Evolutionary conservation across 2,113 vertebrate genomes (phyloP).

Genomic region (Pterocles burchelli): DNA sequence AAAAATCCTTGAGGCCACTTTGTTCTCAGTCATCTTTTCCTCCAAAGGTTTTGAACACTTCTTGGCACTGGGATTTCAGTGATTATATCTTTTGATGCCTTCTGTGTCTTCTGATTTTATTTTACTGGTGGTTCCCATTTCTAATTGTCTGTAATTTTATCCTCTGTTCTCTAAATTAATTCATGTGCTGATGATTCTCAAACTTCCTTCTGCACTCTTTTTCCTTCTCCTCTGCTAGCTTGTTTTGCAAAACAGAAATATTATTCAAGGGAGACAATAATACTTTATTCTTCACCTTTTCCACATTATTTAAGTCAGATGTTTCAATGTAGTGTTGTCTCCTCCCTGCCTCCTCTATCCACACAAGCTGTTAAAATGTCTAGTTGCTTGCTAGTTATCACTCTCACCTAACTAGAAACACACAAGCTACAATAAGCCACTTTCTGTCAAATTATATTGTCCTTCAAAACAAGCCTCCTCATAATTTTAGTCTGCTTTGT

Average conservation of each 20-base stretch:
- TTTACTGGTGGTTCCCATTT: background rate
- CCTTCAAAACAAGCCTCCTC: background rate
- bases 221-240: background rate
- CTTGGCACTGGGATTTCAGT: background rate
- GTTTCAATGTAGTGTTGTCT: background rate
- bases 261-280: background rate
- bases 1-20: background rate
- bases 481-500: background rate
- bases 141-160: background rate
- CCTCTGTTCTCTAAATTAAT: background rate
- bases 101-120: background rate
- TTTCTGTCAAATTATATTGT: background rate
- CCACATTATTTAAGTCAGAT: background rate
- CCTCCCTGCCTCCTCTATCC: background rate
- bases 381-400: background rate
- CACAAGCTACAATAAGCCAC: fast-evolving
- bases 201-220: background rate
- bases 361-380: background rate
- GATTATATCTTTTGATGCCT: background rate
- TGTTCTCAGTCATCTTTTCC: background rate
- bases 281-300: background rate
- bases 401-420: background rate
- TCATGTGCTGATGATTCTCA: background rate
- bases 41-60: background rate
- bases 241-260: background rate